These are phyloP conservation scores for Candidula unifasciata DNA, from an alignment of 2,888 invertebrate genomes.

Conservation along the genomic window DNA sequence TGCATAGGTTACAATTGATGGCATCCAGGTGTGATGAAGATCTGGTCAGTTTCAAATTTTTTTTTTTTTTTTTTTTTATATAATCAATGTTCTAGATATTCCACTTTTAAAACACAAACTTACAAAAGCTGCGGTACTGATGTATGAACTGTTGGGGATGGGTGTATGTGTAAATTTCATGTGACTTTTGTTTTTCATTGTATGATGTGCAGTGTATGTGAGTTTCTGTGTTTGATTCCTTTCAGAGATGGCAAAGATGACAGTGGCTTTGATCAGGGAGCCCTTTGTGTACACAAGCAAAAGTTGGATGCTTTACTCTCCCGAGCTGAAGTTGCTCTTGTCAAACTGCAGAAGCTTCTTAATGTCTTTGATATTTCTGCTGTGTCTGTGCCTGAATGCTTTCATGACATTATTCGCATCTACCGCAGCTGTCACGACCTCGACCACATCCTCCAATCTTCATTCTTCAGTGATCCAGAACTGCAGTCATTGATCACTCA, in stretches of 20 bases:
- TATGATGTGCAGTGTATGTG: not conserved
- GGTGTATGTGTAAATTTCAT: no score
- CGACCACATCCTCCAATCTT: slow-evolving; percentile 69
- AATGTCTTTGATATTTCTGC: slow-evolving; percentile 52
- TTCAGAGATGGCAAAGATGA: slow-evolving; percentile 28
- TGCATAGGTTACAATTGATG: no score
- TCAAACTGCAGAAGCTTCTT: slow-evolving; percentile 64
- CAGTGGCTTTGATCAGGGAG: slow-evolving; percentile 32
- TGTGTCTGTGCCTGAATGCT: slow-evolving; percentile 59
- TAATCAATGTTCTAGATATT: no score
- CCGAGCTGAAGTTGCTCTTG: slow-evolving; percentile 62
- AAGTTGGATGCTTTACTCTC: slow-evolving; percentile 66
- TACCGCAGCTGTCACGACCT: slow-evolving; percentile 70
- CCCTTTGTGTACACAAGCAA: slow-evolving; percentile 62
- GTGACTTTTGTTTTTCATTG: not conserved
- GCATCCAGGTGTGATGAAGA: no score
- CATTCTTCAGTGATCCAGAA: slow-evolving; percentile 69
- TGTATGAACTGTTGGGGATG: no score
- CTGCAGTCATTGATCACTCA: slow-evolving; percentile 64
- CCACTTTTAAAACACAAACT: no score
- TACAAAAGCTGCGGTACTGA: no score
- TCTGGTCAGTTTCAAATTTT: no score
- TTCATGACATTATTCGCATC: slow-evolving; percentile 68
- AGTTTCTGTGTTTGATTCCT: not conserved
- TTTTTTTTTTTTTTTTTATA: no score